phyloP scores from a whole-genome alignment of 2,113 vertebrate species.

The Phalacrocorax brasilianus region DNA sequence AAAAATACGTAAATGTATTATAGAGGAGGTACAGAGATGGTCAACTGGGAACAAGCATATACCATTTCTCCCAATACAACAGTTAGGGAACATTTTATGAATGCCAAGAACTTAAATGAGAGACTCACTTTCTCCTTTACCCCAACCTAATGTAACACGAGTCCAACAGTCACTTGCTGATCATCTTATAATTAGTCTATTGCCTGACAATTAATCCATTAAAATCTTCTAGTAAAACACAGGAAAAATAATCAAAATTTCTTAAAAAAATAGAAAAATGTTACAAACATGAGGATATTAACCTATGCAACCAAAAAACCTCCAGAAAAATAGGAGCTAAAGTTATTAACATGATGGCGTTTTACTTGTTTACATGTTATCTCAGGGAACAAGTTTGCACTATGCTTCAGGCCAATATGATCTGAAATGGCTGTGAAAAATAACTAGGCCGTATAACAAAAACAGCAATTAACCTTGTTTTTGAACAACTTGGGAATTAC shows the following conservation, averaged over 20 bases:
- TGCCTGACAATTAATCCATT: background rate
- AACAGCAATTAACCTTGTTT: background rate
- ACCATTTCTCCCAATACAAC: background rate
- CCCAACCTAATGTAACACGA: accelerated
- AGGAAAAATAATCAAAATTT: background rate
- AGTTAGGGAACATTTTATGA: background rate
- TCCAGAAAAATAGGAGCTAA: background rate
- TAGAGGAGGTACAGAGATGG: accelerated
- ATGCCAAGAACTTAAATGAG: background rate
- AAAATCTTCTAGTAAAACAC: background rate
- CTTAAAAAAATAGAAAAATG: background rate
- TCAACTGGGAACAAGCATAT: background rate
- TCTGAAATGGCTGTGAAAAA: background rate
- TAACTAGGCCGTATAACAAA: background rate
- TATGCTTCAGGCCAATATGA: background rate
- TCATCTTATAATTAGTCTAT: background rate
- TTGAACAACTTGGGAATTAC: background rate
- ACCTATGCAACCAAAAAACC: background rate
- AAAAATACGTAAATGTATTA: background rate
- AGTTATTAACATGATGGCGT: background rate
- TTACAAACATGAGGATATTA: background rate
- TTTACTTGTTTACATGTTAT: background rate
- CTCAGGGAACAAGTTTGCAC: background rate
- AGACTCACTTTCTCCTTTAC: background rate
- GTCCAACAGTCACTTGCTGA: background rate